Evolutionary conservation across 2,888 invertebrate species (phyloP).

Genomic region (Coenonympha arcania): DNA sequence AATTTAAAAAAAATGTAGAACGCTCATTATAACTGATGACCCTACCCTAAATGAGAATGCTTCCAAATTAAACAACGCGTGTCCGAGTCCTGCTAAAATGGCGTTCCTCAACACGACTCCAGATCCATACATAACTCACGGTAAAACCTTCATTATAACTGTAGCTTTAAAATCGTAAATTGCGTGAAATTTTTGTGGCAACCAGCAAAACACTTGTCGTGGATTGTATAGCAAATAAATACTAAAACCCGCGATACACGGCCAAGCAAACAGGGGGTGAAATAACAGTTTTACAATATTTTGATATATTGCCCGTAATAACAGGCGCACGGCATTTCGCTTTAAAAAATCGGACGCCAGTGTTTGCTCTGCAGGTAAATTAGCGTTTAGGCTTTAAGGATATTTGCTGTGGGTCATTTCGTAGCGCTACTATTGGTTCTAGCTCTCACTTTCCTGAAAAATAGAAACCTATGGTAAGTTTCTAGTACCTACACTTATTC

Average conservation of each 20-base stretch:
- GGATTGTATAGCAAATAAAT: conserved; percentile 19
- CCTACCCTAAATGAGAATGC: conserved; percentile 25
- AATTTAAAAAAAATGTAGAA: neutral
- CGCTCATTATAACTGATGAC: conserved; percentile 20
- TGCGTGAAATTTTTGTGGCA: neutral
- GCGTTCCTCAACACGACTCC: neutral
- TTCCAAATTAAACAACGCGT: conserved; percentile 29
- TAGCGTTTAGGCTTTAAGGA: conserved; percentile 42
- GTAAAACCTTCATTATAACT: neutral
- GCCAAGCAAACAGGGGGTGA: conserved; percentile 52
- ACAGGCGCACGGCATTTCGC: conserved; percentile 51
- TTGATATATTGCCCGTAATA: conserved; percentile 71
- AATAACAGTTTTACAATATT: conserved; percentile 64
- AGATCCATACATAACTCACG: neutral
- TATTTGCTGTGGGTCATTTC: conserved; percentile 28
- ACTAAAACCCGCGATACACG: conserved; percentile 27
- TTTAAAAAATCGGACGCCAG: conserved; percentile 58
- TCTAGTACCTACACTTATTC: too few relatives aligned
- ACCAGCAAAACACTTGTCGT: conserved; percentile 5
- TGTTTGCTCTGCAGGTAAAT: conserved; percentile 51
- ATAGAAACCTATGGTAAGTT: too few relatives aligned
- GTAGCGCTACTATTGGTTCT: conserved; percentile 27
- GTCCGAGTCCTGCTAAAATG: conserved; percentile 21
- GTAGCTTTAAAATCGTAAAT: neutral
- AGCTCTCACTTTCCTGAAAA: neutral